Base-by-base conservation (phyloP, 35 echinoderm and acorn worm species). In the Stichopus chloronotus region DNA sequence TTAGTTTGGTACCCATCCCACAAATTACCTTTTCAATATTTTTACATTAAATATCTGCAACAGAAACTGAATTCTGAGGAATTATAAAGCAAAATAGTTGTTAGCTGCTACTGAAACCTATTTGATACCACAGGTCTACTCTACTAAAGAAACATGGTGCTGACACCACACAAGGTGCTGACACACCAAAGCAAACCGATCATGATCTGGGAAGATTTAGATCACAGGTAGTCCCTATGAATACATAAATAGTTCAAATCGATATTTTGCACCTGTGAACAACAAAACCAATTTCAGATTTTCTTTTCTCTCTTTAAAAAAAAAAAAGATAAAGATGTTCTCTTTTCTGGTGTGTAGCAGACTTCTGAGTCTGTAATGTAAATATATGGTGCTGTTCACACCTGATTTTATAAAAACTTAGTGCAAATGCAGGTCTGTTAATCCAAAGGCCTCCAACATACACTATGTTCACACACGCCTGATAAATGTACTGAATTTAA, bases 401-500 rank as follows among this genome's bases (percentile, higher is more conserved):
- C 87, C 87, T 52, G 65, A 89, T 43, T 63, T 63, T 89, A 89
- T 89, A 89, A 89, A 89, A 89, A 89, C 87, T 89, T 63, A 89
- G 87, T 89, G 87, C 59, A 71, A 65, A 89, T 89, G 87, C 87
- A 85, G 82, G 82, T 85, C 56, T 85, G 82, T 85, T n/a, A 52
- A 21, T 61, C 59, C 22, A 53, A 89, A 89, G 87, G 87, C 87
- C 65, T 89, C 87, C 59, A 89, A 61, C 87, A 89, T 89, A 91
- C 69, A 91, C 72, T 91, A 77, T 78, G 90, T 72, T 91, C 90
- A 91, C 90, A 91, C 90, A 91, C 90, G 90, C 90, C 90, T 79
- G 90, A 78, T 89, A 85, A 85, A 89, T 91, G 90, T 91, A 91
- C 90, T 91, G 90, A 91, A 89, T 89, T 89, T 89, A 57, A 83